Conservation (phyloP, 2,797 vertebrate genomes). For the Sparus aurata region DNA sequence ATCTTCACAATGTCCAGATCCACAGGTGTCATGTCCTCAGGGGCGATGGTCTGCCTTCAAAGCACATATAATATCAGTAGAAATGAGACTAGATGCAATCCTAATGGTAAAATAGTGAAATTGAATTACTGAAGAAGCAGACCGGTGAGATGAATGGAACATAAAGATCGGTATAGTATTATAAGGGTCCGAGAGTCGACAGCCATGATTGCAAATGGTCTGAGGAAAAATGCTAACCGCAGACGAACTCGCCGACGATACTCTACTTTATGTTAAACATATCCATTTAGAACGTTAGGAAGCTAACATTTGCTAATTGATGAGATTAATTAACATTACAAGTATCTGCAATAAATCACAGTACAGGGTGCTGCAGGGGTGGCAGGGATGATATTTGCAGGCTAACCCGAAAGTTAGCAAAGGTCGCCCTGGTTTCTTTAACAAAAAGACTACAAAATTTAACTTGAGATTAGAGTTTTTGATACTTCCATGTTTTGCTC, state of each 20-base stretch:
- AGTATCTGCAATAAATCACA: too few relatives aligned
- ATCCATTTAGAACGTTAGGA: too few relatives aligned
- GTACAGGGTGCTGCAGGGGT: too few relatives aligned
- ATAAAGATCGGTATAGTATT: neutral
- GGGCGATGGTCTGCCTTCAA: neutral
- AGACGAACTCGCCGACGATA: neutral
- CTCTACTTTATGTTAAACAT: too few relatives aligned
- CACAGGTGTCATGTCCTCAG: conserved; percentile 1
- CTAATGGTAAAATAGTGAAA: conserved; percentile 14
- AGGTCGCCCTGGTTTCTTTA: too few relatives aligned
- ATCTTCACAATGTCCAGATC: neutral
- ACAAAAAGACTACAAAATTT: too few relatives aligned
- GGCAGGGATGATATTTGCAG: too few relatives aligned
- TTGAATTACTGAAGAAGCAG: conserved; percentile 6
- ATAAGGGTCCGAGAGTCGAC: neutral
- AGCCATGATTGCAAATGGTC: neutral
- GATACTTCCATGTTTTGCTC: too few relatives aligned
- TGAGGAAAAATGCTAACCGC: neutral
- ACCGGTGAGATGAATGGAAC: conserved; percentile 3
- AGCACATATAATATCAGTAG: neutral
- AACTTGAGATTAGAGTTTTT: too few relatives aligned
- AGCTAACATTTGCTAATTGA: too few relatives aligned
- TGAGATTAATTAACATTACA: too few relatives aligned
- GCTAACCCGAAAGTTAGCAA: too few relatives aligned
- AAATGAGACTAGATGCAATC: conserved; percentile 9